Evolutionary conservation across 2,113 vertebrate species (phyloP).

Genomic region (Paedocypris sp.): DNA sequence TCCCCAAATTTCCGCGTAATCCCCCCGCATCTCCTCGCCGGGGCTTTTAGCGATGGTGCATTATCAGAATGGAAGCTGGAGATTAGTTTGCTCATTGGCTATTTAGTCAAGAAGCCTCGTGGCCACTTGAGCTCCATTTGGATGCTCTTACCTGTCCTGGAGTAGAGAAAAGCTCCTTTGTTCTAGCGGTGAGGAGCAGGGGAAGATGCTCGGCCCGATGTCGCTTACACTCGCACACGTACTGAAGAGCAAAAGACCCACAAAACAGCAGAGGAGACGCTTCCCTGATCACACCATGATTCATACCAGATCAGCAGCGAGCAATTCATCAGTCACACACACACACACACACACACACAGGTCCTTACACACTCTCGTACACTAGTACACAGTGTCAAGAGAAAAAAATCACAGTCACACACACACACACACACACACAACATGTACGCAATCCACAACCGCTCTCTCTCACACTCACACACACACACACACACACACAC

Average conservation of each 20-base stretch:
- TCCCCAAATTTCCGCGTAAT: conserved; percentile 19
- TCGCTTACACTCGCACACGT: conserved; percentile 7
- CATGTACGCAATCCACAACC: no score
- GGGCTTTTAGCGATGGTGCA: conserved; percentile 40
- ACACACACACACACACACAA: no score
- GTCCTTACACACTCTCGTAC: no score
- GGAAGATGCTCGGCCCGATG: conserved; percentile 3
- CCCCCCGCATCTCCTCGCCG: conserved; percentile 17
- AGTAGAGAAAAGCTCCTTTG: conserved; percentile 35
- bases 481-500: no score
- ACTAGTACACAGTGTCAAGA: no score
- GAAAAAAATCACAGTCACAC: no score
- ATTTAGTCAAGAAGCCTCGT: conserved; percentile 39
- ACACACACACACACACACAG: no score
- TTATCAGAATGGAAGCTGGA: conserved; percentile 33
- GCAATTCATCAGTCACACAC: no score
- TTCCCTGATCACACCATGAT: conserved; percentile 1
- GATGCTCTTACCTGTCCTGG: conserved; percentile 35
- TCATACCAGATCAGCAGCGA: no score
- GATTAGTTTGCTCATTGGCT: conserved; percentile 38
- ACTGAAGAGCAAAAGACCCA: conserved; percentile 1
- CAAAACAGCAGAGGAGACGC: conserved; percentile 2
- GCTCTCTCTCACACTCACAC: no score
- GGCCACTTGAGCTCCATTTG: conserved; percentile 44
- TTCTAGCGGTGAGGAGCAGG: conserved; percentile 26